Percentiles rank a stretch among this genome's conserved stretches.
phyloP scores from a whole-genome alignment of 2,797 vertebrate species.

The Nasua narica region DNA sequence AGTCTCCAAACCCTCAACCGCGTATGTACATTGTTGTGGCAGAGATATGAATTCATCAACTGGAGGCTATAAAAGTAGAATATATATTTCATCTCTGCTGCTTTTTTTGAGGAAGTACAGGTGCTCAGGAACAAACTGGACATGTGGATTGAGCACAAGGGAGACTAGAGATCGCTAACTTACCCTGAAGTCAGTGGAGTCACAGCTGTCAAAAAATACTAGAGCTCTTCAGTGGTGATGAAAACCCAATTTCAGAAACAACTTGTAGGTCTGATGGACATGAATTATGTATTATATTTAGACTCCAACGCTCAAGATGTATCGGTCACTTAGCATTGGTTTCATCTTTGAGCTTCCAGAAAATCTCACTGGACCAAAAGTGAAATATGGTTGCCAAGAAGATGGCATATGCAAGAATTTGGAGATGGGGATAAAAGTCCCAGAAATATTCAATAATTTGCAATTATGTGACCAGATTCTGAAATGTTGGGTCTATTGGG shows the following conservation, averaged over 20 bases:
- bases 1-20: not conserved
- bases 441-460: not conserved
- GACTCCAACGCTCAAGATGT: not conserved
- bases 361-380: not conserved
- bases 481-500: not conserved
- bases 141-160: constrained; percentile 34
- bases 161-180: constrained; percentile 10
- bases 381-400: not conserved
- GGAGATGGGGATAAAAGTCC: not conserved
- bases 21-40: not conserved
- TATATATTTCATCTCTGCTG: not conserved
- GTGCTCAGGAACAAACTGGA: not conserved
- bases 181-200: constrained; percentile 12
- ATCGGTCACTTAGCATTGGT: constrained; percentile 36
- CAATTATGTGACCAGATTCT: not conserved
- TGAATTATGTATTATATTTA: constrained; percentile 8
- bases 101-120: not conserved
- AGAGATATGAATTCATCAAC: not conserved
- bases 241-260: constrained; percentile 38
- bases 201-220: constrained; percentile 19
- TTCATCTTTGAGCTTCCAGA: not conserved
- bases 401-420: not conserved
- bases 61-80: not conserved
- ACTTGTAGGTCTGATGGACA: not conserved
- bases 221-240: not conserved